These are phyloP conservation scores for Tetragonula clypearis DNA, from an alignment of 1,140 invertebrate genomes.

Conservation along the genomic window DNA sequence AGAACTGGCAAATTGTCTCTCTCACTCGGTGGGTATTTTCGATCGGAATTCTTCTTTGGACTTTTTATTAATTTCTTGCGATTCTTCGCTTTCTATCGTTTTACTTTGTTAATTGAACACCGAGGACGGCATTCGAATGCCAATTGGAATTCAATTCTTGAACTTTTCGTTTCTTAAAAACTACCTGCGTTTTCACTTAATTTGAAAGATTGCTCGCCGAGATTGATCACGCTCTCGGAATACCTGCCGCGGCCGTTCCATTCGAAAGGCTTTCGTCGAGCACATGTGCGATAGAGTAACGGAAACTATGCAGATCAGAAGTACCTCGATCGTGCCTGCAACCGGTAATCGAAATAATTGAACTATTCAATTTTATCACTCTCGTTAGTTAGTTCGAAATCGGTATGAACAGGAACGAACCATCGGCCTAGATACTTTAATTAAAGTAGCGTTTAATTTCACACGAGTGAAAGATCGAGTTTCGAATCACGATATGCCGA, in stretches of 20 bases:
- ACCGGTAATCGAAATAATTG: not conserved
- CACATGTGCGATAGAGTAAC: not conserved
- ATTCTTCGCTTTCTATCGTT: no score
- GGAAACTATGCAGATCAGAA: not conserved
- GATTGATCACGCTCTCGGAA: slow-evolving; percentile 2
- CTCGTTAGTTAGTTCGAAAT: not conserved
- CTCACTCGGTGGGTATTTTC: no score
- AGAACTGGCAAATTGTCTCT: no score
- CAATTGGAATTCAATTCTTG: not conserved
- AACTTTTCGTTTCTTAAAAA: not conserved
- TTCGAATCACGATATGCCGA: not conserved
- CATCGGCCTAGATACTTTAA: not conserved
- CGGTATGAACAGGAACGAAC: not conserved
- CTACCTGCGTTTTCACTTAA: not conserved
- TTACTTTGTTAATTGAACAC: no score
- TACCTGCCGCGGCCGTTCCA: not conserved
- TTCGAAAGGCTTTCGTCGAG: not conserved
- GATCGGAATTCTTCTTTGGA: no score
- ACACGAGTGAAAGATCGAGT: not conserved
- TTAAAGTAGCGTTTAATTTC: not conserved
- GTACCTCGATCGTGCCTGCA: not conserved
- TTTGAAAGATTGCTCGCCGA: not conserved
- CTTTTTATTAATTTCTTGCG: no score
- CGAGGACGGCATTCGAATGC: no score
- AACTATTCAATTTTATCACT: slow-evolving; percentile 1